Conservation (phyloP, 2,888 invertebrate species). For the Pristionchus fissidentatus region DNA sequence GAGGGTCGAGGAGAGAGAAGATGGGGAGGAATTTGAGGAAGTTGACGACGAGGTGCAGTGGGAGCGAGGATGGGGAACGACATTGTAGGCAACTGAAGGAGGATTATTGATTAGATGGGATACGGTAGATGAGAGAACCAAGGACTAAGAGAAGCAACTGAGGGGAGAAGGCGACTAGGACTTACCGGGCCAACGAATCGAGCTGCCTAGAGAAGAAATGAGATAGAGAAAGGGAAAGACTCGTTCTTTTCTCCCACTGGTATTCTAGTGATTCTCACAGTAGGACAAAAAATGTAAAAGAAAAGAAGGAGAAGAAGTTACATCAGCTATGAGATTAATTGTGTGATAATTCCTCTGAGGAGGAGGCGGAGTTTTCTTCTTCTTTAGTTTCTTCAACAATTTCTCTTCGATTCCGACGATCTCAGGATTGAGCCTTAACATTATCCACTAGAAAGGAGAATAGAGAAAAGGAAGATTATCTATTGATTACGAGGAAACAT, state of each 20-base stretch:
- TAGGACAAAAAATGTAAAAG: not conserved
- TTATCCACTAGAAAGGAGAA: not conserved
- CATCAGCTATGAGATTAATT: conserved; percentile 60
- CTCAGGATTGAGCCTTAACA: conserved; percentile 60
- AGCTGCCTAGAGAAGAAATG: not conserved
- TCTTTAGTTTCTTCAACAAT: conserved; percentile 56
- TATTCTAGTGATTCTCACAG: not conserved
- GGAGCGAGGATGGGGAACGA: conserved; percentile 65
- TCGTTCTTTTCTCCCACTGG: too few species aligned
- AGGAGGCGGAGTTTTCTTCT: conserved; percentile 56
- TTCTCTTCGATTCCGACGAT: conserved; percentile 62
- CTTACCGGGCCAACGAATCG: conserved; percentile 22
- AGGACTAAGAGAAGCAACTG: not conserved
- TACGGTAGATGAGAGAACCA: conserved; percentile 23
- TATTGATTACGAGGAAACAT: not conserved
- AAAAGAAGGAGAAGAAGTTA: not conserved
- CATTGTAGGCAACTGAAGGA: conserved; percentile 57
- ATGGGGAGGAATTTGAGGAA: conserved; percentile 65
- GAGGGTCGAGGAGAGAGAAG: conserved; percentile 59
- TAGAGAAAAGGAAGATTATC: not conserved
- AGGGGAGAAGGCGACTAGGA: not conserved
- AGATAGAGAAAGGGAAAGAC: not conserved
- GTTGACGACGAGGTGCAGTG: conserved; percentile 62
- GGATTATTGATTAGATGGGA: not conserved
- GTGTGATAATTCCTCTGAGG: conserved; percentile 61